A percentile compares a stretch with the other conserved stretches of the same genome.
Conservation (phyloP, 64 coral and sea anemone genomes). For the Catalaphyllia jardinei region DNA sequence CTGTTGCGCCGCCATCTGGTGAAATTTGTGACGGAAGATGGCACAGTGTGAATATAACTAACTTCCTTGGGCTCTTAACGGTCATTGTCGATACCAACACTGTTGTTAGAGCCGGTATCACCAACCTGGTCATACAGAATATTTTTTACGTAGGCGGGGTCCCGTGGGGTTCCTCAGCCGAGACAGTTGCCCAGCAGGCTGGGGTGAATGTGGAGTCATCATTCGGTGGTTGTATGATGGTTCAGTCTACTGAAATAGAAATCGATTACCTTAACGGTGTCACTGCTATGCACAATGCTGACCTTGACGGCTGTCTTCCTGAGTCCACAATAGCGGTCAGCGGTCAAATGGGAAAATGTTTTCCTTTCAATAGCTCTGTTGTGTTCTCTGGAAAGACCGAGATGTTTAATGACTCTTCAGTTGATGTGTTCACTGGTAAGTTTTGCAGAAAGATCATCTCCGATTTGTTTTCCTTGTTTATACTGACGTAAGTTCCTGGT, state of each 20-base stretch:
- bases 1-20: neutral
- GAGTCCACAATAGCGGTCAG: slow-evolving; percentile 36
- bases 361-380: neutral
- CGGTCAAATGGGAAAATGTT: slow-evolving; percentile 27
- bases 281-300: slow-evolving; percentile 71
- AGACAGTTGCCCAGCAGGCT: slow-evolving; percentile 30
- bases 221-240: slow-evolving; percentile 81
- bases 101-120: neutral
- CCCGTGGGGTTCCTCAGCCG: slow-evolving; percentile 51
- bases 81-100: slow-evolving; percentile 46
- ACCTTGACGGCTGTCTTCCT: slow-evolving; percentile 84
- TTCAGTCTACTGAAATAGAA: neutral
- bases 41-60: slow-evolving; percentile 51
- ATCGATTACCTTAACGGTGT: slow-evolving; percentile 47
- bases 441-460: too few species aligned
- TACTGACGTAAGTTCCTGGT: neutral
- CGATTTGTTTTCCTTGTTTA: too few species aligned
- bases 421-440: slow-evolving; percentile 46
- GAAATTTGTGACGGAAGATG: slow-evolving; percentile 77
- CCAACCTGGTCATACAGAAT: slow-evolving; percentile 44
- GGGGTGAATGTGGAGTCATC: slow-evolving; percentile 51
- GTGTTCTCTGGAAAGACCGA: slow-evolving; percentile 39
- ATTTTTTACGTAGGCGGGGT: slow-evolving; percentile 81
- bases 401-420: slow-evolving; percentile 47
- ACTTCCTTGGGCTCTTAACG: neutral